Percentiles rank a stretch among this genome's conserved stretches.
Evolutionary conservation across 2,113 vertebrate genomes (phyloP).

Genomic region (Chinchilla lanigera): DNA sequence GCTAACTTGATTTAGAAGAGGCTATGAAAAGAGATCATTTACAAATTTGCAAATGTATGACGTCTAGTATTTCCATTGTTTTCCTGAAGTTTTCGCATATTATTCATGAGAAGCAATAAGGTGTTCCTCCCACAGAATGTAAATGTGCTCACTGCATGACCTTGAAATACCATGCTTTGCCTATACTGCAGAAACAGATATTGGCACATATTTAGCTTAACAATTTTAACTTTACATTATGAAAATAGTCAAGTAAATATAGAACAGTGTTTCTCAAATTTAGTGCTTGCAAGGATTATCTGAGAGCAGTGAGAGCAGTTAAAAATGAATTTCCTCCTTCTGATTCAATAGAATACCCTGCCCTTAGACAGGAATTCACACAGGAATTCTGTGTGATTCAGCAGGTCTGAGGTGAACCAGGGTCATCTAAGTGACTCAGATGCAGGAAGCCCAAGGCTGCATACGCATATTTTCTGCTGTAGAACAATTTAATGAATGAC

Average conservation of each 20-base stretch:
- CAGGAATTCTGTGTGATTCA: not conserved
- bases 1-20: not conserved
- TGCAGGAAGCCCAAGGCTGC: not conserved
- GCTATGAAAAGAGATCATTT: not conserved
- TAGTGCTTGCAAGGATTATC: not conserved
- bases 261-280: not conserved
- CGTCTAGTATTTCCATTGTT: not conserved
- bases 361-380: too few relatives aligned
- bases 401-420: not conserved
- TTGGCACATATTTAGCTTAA: not conserved
- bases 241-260: not conserved
- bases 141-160: not conserved
- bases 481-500: not conserved
- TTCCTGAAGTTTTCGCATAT: not conserved
- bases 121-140: not conserved
- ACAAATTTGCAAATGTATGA: not conserved
- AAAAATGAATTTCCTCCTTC: not conserved
- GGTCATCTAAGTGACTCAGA: not conserved
- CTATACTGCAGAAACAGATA: not conserved
- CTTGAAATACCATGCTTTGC: not conserved
- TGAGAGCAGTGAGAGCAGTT: not conserved
- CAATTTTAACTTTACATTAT: not conserved
- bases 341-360: not conserved
- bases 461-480: not conserved
- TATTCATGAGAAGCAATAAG: constrained; percentile 29